Evolutionary conservation across 2,113 vertebrate genomes (phyloP), one percentile per base, ranked within the genome.

Genomic region (Nerophis lumbriciformis): DNA sequence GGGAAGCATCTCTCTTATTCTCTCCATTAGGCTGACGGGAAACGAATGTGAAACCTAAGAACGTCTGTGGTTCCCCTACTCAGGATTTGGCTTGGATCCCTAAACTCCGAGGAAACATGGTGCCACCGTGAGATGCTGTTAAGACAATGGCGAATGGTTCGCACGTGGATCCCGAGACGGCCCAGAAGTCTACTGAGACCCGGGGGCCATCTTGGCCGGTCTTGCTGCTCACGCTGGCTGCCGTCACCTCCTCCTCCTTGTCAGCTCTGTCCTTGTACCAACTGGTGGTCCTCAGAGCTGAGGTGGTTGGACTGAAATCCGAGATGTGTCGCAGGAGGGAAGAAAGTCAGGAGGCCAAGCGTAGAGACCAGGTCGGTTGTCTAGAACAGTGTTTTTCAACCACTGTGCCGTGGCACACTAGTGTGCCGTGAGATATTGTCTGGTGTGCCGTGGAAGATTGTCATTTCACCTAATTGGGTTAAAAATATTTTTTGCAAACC

Each of bases 231-330:
- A 90, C 89, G 13, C 69, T 94, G 35, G 88, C 87, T 11, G 89
- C 88, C 16, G 69, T 95, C 77, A 84, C 92, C 83, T 91, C 92
- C 55, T 91, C 92, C 72, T 92, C 88, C 53, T 84, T 96, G 64
- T 91, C 93, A 55, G 90, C 86, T 66, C 60, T 94, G 73, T 92
- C 93, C 51, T 76, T 96, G 56, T 92, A 91, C 83, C 88, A 92
- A 11, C 85, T 93, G 77, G 70, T 91, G 74, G 79, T 77, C 14
- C 88, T 98, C 74, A 90, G 93, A 82, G 90, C 91, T 3, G 94
- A 97, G 78, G 90, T 97, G 69, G 89, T 89, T 61, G 82, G 75
- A 35, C 88, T 98, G 68, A 90, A 80, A 58, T 87, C 73, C 0
- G 85, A 94, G 49, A 71, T 88, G 37, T 66, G 21, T 54, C 78